Percentiles rank a stretch among this genome's conserved stretches.
These are phyloP conservation scores for Notiomystis cincta DNA, from an alignment of 2,113 vertebrate species.

Conservation along the genomic window DNA sequence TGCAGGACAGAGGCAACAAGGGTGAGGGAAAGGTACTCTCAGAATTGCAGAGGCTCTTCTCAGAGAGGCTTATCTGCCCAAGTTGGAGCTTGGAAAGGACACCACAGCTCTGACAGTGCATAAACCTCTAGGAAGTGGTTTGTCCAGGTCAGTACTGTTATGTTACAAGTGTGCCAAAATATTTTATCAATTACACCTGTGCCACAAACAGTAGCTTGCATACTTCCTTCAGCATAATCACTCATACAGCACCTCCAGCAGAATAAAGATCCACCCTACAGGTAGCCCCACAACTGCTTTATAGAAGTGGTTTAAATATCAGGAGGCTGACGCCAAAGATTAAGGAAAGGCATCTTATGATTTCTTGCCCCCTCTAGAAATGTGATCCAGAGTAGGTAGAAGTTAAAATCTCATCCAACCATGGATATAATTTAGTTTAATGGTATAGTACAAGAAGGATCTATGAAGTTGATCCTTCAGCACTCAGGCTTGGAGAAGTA, in stretches of 20 bases:
- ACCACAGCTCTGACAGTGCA: accelerated
- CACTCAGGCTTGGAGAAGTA: background rate
- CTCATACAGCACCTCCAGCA: background rate
- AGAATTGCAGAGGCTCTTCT: background rate
- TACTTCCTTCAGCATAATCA: background rate
- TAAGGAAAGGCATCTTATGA: background rate
- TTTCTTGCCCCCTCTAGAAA: background rate
- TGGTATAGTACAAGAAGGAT: background rate
- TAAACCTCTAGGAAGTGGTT: background rate
- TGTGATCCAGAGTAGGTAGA: background rate
- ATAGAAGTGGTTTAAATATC: background rate
- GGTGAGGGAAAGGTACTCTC: background rate
- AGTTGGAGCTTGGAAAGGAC: background rate
- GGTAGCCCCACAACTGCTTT: background rate
- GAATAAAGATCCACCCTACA: background rate
- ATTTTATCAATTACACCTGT: background rate
- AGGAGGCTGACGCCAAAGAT: background rate
- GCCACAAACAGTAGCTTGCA: background rate
- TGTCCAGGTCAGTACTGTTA: background rate
- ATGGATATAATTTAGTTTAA: background rate
- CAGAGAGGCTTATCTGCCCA: background rate
- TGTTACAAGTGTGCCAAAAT: background rate
- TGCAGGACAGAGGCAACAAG: background rate
- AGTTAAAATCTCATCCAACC: background rate
- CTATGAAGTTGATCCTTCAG: background rate